These are phyloP conservation scores for Pollachius pollachius DNA, from an alignment of 2,113 vertebrate genomes.

Conservation along the genomic window DNA sequence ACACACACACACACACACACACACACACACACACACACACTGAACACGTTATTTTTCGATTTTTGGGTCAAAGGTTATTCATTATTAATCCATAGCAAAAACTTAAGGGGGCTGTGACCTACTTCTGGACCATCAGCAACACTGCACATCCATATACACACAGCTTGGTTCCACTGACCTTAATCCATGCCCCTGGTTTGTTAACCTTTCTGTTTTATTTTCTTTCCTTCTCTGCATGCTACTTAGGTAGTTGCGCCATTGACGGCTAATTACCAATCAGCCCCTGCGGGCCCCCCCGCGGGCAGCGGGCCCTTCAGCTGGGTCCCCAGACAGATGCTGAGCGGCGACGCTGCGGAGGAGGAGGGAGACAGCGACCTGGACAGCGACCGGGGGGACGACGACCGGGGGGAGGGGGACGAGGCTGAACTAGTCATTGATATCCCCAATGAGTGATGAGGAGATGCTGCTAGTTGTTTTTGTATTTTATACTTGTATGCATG, in stretches of 20 bases:
- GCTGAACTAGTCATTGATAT: constrained; percentile 80
- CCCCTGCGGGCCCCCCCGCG: constrained; percentile 46
- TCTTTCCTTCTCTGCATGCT: neutral
- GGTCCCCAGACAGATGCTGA: constrained; percentile 80
- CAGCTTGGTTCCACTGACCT: too few species aligned
- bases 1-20: neutral
- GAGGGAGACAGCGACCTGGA: constrained; percentile 76
- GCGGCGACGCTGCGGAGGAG: constrained; percentile 76
- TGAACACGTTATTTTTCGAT: too few species aligned
- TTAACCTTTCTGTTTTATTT: too few species aligned
- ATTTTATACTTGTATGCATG: neutral
- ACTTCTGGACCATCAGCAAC: too few species aligned
- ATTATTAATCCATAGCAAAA: too few species aligned
- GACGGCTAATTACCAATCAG: constrained; percentile 69
- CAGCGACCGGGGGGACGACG: constrained; percentile 76
- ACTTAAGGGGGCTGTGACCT: too few species aligned
- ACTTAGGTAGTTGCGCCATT: constrained; percentile 68
- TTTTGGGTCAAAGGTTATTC: too few species aligned
- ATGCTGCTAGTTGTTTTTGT: constrained; percentile 29
- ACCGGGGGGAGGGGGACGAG: constrained; percentile 77
- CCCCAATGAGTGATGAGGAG: constrained; percentile 73
- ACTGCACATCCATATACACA: too few species aligned
- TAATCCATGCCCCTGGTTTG: too few species aligned
- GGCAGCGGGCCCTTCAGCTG: constrained; percentile 74
- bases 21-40: neutral